phyloP scores from a whole-genome alignment of 2,113 vertebrate genomes.

The Lutjanus erythropterus region DNA sequence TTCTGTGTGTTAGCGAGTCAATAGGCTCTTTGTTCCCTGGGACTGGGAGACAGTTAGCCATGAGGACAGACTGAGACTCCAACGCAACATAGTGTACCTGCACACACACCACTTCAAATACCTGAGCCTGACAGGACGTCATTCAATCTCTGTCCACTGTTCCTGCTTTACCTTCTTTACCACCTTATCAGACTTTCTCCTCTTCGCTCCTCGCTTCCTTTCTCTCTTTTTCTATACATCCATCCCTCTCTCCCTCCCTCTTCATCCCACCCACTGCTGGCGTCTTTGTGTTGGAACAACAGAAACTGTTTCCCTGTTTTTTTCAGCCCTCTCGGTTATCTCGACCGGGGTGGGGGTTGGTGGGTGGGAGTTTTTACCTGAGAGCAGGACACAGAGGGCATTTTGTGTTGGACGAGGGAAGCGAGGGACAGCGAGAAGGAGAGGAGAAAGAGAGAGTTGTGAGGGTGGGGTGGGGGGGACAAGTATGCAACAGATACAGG shows the following conservation, averaged over 20 bases:
- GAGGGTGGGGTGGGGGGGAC: neutral
- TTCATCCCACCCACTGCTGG: neutral
- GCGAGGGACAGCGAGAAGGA: constrained; percentile 25
- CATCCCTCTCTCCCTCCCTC: constrained; percentile 26
- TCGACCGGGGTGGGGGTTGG: neutral
- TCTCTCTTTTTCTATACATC: constrained; percentile 24
- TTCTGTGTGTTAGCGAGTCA: constrained; percentile 75
- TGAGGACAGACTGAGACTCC: constrained; percentile 70
- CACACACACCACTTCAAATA: constrained; percentile 36
- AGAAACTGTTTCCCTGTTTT: constrained; percentile 40
- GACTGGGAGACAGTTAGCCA: constrained; percentile 73
- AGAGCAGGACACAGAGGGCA: constrained; percentile 71
- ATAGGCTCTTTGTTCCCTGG: constrained; percentile 77
- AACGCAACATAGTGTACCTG: constrained; percentile 59
- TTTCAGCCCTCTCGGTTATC: constrained; percentile 46
- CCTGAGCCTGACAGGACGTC: constrained; percentile 31
- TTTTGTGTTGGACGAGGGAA: constrained; percentile 68
- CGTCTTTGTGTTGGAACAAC: constrained; percentile 42
- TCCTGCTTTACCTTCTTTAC: constrained; percentile 31
- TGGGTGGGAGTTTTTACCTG: constrained; percentile 47
- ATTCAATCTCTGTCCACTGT: constrained; percentile 36
- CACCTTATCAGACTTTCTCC: constrained; percentile 22
- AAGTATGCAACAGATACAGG: constrained; percentile 63
- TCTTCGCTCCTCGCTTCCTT: neutral
- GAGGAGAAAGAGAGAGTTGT: constrained; percentile 10